Base-by-base conservation (phyloP, 2,113 vertebrate species). In the Sciurus niger region DNA sequence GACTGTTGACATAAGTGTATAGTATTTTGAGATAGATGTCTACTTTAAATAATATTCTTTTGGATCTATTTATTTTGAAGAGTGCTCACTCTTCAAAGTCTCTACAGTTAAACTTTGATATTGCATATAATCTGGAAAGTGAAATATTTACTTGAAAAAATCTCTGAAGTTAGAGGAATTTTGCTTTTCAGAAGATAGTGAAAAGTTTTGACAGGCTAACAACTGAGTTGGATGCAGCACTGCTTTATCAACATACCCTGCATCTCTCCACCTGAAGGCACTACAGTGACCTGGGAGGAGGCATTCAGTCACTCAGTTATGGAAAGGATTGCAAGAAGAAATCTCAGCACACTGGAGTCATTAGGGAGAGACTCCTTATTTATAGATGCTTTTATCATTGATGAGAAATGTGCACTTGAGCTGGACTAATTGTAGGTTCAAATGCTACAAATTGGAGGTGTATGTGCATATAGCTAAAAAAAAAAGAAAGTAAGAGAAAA, bases 71-170 rank as follows among this genome's bases (percentile, higher is more conserved):
- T 32, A 70, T 72, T 72, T 91, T 91, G 40, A 32, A 37, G n/a
- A 25, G 43, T 85, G 14, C 18, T 93, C 65, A 76, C 13, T 76
- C 51, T 87, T 83, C 76, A 72, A 86, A 37, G 18, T 86, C 34
- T 88, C 34, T 93, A 37, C 4, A 40, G 40, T 40, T 65, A 96
- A 78, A 40, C 7, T 70, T 88, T 65, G 83, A 72, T 67, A 72
- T 48, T 76, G 34, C 32, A 67, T 67, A 79, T 53, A 92, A 72
- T 8, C 25, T 68, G 14, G 67, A 80, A 87, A 87, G 30, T 70
- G 32, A 87, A 82, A 80, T 68, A 87, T 28, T 90, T 87, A 65
- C 46, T 89, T 84, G 22, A 79, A 73, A 40, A 92, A 34, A 63
- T 89, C 14, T 89, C 25, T 91, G 51, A 84, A 40, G 13, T 12